phyloP scores from a whole-genome alignment of 2,113 vertebrate genomes.

The Gallinago jamesoni region DNA sequence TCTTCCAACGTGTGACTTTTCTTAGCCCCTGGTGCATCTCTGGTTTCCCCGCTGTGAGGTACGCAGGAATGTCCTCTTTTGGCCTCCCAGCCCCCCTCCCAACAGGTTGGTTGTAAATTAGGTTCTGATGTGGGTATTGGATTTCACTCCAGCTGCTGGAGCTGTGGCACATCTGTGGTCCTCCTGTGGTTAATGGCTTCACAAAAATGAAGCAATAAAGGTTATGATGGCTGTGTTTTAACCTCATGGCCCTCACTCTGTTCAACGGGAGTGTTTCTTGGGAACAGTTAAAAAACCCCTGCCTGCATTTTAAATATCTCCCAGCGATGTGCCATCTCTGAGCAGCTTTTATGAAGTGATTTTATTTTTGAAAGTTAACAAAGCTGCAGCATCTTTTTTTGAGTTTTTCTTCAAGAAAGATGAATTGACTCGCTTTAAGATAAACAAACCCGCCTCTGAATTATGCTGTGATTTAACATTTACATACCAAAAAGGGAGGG shows the following conservation, averaged over 20 bases:
- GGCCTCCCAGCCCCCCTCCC: neutral
- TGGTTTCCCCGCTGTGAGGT: neutral
- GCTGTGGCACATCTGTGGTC: conserved; percentile 71
- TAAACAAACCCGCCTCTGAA: neutral
- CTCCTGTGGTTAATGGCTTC: conserved; percentile 67
- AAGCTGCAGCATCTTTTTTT: neutral
- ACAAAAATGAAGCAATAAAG: conserved; percentile 70
- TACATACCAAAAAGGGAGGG: neutral
- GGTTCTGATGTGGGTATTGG: conserved; percentile 53
- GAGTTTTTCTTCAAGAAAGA: neutral
- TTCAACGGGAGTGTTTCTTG: neutral
- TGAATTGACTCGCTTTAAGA: neutral
- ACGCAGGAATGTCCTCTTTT: neutral
- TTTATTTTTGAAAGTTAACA: neutral
- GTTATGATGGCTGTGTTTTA: conserved; percentile 70
- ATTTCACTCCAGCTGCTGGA: conserved; percentile 61
- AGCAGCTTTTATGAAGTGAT: neutral
- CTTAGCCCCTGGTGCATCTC: neutral
- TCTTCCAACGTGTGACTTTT: neutral
- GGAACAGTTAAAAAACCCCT: conserved; percentile 38
- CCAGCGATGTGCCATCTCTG: neutral
- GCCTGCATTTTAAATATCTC: conserved; percentile 37
- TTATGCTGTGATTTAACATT: neutral
- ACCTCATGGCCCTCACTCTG: conserved; percentile 65
- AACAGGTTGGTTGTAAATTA: conserved; percentile 65